phyloP scores from a whole-genome alignment of 2,113 vertebrate species.

The Nibea coibor region DNA sequence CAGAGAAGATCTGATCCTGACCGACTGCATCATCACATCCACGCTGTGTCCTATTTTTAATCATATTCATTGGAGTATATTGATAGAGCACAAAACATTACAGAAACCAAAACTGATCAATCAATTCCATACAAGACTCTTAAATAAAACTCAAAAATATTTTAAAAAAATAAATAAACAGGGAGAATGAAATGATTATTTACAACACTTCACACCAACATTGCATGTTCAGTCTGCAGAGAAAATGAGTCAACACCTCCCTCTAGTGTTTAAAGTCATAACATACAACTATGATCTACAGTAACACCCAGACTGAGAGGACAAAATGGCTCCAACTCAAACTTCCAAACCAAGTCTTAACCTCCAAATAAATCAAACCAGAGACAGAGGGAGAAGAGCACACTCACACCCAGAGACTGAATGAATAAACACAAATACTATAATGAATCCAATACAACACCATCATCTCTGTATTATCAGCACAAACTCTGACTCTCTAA shows the following conservation, averaged over 20 bases:
- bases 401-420: too few species aligned
- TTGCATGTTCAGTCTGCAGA: neutral
- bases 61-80: accelerated
- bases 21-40: neutral
- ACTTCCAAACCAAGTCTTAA: neutral
- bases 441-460: too few species aligned
- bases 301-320: neutral
- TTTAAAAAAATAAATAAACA: neutral
- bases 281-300: neutral
- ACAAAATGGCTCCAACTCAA: neutral
- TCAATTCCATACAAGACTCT: neutral
- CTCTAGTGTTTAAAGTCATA: slow-evolving; percentile 18
- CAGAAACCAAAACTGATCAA: neutral
- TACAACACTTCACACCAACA: neutral
- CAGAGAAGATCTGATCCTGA: slow-evolving; percentile 3
- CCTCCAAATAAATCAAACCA: neutral
- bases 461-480: too few species aligned
- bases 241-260: slow-evolving; percentile 22
- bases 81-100: neutral
- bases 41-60: neutral
- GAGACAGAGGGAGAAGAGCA: too few species aligned
- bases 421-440: too few species aligned
- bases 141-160: too few species aligned
- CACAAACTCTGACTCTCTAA: too few species aligned
- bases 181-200: neutral